A percentile compares a stretch with the other conserved stretches of the same genome.
Evolutionary conservation across 1,140 invertebrate species (phyloP).

Genomic region (Leptinotarsa lineolata): DNA sequence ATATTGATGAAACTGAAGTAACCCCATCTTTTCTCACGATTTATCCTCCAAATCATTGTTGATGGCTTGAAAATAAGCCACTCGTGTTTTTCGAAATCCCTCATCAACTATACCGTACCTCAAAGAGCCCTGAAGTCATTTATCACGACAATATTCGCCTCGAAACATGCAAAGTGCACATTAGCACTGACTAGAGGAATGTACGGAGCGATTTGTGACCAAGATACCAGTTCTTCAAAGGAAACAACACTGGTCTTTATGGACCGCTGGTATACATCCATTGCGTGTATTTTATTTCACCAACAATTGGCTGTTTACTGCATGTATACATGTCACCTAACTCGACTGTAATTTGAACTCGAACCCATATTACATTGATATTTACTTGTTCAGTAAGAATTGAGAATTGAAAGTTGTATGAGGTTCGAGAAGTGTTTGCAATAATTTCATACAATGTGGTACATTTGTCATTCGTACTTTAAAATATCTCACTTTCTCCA

Average conservation of each 20-base stretch:
- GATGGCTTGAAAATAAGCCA: not conserved
- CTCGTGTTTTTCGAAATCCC: slow-evolving; percentile 23
- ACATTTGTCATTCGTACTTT: no score
- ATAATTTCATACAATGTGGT: no score
- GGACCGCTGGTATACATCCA: not conserved
- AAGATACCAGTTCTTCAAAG: slow-evolving; percentile 34
- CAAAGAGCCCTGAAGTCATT: slow-evolving; percentile 34
- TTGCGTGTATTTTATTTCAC: not conserved
- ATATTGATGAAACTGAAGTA: no score
- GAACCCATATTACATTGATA: no score
- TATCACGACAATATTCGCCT: slow-evolving; percentile 32
- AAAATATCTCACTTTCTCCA: no score
- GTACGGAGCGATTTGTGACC: slow-evolving; percentile 37
- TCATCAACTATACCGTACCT: slow-evolving; percentile 41
- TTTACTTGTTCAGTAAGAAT: no score
- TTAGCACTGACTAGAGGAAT: slow-evolving; percentile 40
- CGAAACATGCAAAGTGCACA: slow-evolving; percentile 42
- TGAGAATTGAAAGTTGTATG: no score
- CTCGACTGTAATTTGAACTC: no score
- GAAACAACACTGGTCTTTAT: slow-evolving; percentile 13
- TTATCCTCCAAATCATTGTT: not conserved
- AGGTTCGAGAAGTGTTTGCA: no score
- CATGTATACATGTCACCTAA: no score
- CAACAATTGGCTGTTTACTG: not conserved
- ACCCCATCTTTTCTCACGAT: no score